Conservation (phyloP, 1,140 invertebrate species). For the Nixonia krombeini region DNA sequence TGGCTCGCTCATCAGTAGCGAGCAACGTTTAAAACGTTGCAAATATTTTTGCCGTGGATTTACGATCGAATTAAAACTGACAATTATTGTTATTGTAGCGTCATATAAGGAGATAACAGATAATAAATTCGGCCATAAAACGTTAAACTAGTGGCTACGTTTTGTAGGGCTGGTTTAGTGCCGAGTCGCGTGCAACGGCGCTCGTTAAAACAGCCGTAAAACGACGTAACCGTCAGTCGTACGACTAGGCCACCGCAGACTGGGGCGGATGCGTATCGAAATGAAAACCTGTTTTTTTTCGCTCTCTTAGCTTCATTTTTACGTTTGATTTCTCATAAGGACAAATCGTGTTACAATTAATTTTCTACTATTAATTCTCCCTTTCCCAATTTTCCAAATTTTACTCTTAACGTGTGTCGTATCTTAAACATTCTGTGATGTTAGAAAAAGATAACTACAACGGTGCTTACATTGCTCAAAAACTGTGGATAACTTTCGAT, state of each 20-base stretch:
- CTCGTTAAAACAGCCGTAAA: constrained; percentile 72
- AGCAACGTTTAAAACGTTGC: constrained; percentile 41
- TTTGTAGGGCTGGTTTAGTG: constrained; percentile 71
- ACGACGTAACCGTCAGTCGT: constrained; percentile 64
- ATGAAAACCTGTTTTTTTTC: constrained; percentile 46
- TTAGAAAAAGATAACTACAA: too few relatives aligned
- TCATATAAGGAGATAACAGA: constrained; percentile 72
- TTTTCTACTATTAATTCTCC: too few relatives aligned
- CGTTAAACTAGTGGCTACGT: constrained; percentile 69
- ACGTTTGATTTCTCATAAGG: too few relatives aligned
- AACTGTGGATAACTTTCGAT: too few relatives aligned
- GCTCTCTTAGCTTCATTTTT: constrained; percentile 17
- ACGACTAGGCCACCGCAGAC: constrained; percentile 44
- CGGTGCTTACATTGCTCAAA: too few relatives aligned
- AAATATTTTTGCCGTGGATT: constrained; percentile 63
- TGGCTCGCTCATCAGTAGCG: constrained; percentile 43
- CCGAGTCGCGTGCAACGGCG: constrained; percentile 69
- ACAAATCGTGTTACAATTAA: neutral
- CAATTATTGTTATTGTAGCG: constrained; percentile 71
- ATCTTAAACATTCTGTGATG: too few relatives aligned
- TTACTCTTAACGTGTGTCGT: too few relatives aligned
- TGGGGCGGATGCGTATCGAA: constrained; percentile 45
- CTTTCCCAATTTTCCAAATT: too few relatives aligned
- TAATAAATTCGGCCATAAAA: constrained; percentile 72
- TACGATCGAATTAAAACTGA: constrained; percentile 71